Conservation (phyloP, 2,888 invertebrate species). For the Phortica magna region DNA sequence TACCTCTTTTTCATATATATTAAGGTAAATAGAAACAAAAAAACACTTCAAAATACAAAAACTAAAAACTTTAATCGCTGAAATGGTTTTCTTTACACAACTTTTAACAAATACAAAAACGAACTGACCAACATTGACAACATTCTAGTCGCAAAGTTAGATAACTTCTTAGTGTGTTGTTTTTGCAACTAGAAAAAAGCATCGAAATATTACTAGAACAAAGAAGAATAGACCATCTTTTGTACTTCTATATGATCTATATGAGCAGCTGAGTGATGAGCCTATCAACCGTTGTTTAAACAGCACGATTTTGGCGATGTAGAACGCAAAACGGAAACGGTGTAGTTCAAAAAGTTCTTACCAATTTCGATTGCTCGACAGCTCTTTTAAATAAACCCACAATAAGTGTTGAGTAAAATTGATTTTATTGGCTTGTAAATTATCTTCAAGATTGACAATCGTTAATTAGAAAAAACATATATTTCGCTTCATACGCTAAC, state of each 20-base stretch:
- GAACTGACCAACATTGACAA: slow-evolving; percentile 28
- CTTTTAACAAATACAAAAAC: neutral
- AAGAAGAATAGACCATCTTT: too few relatives aligned
- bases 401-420: too few relatives aligned
- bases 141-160: neutral
- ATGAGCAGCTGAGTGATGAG: too few relatives aligned
- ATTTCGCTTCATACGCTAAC: neutral
- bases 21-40: neutral
- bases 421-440: too few relatives aligned
- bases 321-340: too few relatives aligned
- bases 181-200: neutral
- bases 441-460: too few relatives aligned
- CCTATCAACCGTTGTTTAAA: too few relatives aligned
- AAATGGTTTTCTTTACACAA: slow-evolving; percentile 18
- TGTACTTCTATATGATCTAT: too few relatives aligned
- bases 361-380: too few relatives aligned
- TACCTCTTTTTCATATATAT: slow-evolving; percentile 31
- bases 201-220: neutral
- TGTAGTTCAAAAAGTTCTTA: too few relatives aligned
- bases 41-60: neutral
- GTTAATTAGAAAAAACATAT: neutral
- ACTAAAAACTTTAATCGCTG: neutral
- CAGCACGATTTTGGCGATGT: too few relatives aligned
- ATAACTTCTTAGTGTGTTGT: neutral
- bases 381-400: too few relatives aligned